These are phyloP conservation scores for Sitobion miscanthi DNA, from an alignment of 1,140 invertebrate species.

Conservation along the genomic window DNA sequence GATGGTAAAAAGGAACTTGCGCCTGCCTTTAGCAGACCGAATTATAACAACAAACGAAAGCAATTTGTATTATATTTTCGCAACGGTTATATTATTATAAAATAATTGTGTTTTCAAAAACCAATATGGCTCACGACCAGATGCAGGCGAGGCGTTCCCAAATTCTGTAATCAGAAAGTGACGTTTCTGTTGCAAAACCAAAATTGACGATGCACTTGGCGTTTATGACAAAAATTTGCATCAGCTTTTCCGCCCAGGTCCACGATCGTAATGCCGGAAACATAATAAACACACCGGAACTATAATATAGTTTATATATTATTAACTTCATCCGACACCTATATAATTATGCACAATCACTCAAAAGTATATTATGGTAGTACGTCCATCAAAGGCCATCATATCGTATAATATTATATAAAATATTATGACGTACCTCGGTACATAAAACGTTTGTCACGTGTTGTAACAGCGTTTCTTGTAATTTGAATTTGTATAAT, in stretches of 20 bases:
- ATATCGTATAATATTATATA: not conserved
- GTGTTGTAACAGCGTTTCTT: not conserved
- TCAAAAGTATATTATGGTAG: not conserved
- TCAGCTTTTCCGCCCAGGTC: not conserved
- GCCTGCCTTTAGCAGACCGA: not conserved
- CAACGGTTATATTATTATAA: not conserved
- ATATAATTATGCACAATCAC: not conserved
- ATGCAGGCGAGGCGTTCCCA: not conserved
- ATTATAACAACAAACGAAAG: not conserved
- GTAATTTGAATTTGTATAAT: slow-evolving; percentile 29
- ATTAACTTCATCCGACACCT: not conserved
- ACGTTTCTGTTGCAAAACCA: not conserved
- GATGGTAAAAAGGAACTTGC: not conserved
- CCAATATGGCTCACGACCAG: not conserved
- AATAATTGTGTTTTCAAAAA: not conserved
- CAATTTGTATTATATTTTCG: not conserved
- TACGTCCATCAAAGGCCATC: not conserved
- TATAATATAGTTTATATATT: not conserved
- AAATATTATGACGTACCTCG: not conserved
- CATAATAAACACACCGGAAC: not conserved
- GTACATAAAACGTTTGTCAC: not conserved
- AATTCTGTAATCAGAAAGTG: not conserved
- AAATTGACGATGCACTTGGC: not conserved
- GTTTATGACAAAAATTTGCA: not conserved
- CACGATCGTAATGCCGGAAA: not conserved